These are phyloP conservation scores for Megaleporinus macrocephalus DNA, from an alignment of 2,113 vertebrate species.

Conservation along the genomic window DNA sequence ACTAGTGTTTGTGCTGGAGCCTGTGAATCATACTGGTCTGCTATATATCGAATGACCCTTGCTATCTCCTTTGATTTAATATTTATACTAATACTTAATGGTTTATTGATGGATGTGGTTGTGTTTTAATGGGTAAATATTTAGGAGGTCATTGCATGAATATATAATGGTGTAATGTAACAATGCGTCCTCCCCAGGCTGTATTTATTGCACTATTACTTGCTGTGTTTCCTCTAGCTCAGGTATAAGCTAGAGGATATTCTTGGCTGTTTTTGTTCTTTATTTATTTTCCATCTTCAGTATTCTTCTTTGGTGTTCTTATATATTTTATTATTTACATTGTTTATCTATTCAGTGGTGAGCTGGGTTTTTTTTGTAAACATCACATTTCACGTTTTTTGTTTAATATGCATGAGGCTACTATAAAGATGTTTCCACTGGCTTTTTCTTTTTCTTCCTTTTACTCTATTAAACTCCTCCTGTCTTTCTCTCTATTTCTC, in stretches of 20 bases:
- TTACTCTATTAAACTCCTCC: constrained; percentile 11
- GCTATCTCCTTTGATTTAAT: neutral
- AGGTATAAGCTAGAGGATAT: neutral
- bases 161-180: neutral
- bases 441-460: constrained; percentile 31
- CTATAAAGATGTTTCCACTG: neutral
- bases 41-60: neutral
- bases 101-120: neutral
- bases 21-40: neutral
- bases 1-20: neutral
- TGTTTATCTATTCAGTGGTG: too few species aligned
- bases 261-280: too few species aligned
- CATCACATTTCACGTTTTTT: too few species aligned
- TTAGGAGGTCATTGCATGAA: neutral
- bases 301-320: neutral
- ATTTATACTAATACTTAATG: neutral
- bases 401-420: too few species aligned
- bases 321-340: too few species aligned
- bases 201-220: neutral
- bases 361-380: too few species aligned
- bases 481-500: constrained; percentile 61
- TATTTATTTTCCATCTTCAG: neutral
- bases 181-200: neutral
- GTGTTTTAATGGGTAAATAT: neutral
- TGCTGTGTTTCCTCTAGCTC: neutral